Base-by-base conservation (phyloP, 2,113 vertebrate species). In the Peromyscus polionotus region DNA sequence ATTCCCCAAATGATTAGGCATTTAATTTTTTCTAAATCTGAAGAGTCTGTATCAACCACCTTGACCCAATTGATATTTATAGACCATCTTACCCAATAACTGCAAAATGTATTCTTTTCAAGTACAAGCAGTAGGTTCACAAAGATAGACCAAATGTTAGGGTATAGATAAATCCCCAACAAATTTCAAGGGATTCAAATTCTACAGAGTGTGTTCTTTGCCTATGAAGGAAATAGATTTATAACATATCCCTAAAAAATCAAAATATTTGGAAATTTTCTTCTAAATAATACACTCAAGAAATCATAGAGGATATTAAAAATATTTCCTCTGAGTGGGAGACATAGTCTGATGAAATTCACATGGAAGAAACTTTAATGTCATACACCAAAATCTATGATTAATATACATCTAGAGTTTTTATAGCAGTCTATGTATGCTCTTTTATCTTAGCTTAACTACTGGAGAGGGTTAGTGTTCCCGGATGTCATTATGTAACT, bases 11-110 rank as follows among this genome's bases (percentile, higher is more conserved):
- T 80, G 91, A 97, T 80, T 96, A 75, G 81, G 31, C 67, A 91
- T 91, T 95, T 94, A 94, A 91, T 96, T 94, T 97, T 96, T 97
- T 51, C 68, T 97, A 88, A 98, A 95, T 95, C 54, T n/a, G 68
- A 97, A 77, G 26, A 96, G 65, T 73, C 92, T 96, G 3, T 94
- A 94, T 93, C 48, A 97, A 91, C 81, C 87, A 97, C 89, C 92
- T 96, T 97, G 97, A 96, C 92, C 96, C 95, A 95, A 96, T 89
- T 97, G 81, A 89, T 97, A 97, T 97, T 97, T 97, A 97, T 97
- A 97, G 93, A 96, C 22, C 67, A 57, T 93, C 67, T 96, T 95
- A 97, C 85, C 93, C 91, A 97, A 96, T 86, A 97, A 94, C n/a
- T 93, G 91, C 24, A 91, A 97, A 95, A 97, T 90, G 57, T 65